These are phyloP conservation scores for Sus cebifrons DNA, from an alignment of 2,797 vertebrate genomes.

Conservation along the genomic window DNA sequence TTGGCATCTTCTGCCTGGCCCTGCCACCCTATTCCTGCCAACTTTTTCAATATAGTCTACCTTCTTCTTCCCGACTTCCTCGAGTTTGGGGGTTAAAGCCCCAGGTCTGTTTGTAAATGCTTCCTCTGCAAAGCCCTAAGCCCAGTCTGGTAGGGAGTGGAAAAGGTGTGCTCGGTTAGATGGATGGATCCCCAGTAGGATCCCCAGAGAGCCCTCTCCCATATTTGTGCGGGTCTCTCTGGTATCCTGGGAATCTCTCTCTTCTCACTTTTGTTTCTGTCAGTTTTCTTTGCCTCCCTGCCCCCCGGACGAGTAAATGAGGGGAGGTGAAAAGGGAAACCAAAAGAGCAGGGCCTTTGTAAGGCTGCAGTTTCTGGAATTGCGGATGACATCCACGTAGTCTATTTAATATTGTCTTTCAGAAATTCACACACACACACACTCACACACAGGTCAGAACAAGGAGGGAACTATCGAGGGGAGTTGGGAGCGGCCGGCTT, in stretches of 20 bases:
- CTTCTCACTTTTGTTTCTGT: not conserved
- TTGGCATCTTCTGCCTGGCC: not conserved
- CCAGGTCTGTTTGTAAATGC: not conserved
- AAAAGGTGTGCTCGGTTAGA: not conserved
- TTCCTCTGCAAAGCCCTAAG: not conserved
- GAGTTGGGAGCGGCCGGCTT: not conserved
- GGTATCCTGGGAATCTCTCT: not conserved
- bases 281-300: not conserved
- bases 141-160: not conserved
- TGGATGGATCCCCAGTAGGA: not conserved
- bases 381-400: conserved; percentile 57
- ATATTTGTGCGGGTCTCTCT: not conserved
- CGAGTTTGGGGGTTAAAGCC: not conserved
- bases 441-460: conserved; percentile 68
- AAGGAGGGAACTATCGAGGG: conserved; percentile 22
- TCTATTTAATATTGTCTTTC: conserved; percentile 83
- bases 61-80: not conserved
- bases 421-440: conserved; percentile 78
- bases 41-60: not conserved
- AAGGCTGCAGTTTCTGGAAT: conserved; percentile 40
- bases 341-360: not conserved
- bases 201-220: not conserved
- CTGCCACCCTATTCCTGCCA: not conserved
- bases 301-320: not conserved
- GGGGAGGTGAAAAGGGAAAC: not conserved